A percentile compares a stretch with the other conserved stretches of the same genome.
These are phyloP conservation scores for Achroia grisella DNA, from an alignment of 1,140 invertebrate species.

Conservation along the genomic window DNA sequence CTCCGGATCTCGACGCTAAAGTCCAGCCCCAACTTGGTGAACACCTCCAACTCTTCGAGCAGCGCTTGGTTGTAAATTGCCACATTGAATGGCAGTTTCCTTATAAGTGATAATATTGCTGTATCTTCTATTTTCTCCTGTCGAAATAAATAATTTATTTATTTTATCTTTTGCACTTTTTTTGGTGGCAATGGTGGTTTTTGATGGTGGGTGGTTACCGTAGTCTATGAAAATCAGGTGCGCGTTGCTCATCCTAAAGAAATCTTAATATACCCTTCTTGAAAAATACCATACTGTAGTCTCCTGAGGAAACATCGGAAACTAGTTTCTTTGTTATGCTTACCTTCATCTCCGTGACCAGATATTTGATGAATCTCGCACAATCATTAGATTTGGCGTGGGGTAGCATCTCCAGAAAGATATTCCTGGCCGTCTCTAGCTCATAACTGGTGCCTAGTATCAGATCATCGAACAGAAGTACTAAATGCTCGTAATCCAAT, in stretches of 20 bases:
- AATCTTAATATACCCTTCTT: too few relatives aligned
- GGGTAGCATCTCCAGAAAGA: constrained; percentile 83
- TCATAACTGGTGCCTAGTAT: constrained; percentile 78
- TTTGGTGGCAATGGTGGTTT: too few relatives aligned
- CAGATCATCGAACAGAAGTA: constrained; percentile 72
- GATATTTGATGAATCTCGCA: constrained; percentile 76
- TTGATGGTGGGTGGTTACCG: too few relatives aligned
- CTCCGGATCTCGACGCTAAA: constrained; percentile 75
- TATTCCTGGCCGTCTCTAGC: constrained; percentile 78
- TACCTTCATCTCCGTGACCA: constrained; percentile 77
- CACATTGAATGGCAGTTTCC: constrained; percentile 62
- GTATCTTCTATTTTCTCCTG: constrained; percentile 57
- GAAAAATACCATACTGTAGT: too few relatives aligned
- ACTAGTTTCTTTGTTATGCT: too few relatives aligned
- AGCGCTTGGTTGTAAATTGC: constrained; percentile 59
- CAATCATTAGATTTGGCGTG: constrained; percentile 79
- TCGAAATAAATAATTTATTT: constrained; percentile 3
- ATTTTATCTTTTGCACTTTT: too few relatives aligned
- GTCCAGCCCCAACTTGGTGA: constrained; percentile 51
- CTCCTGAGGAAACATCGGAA: too few relatives aligned
- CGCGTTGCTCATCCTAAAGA: too few relatives aligned
- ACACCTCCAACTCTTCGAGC: constrained; percentile 51
- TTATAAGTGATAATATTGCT: constrained; percentile 44
- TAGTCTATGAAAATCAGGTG: too few relatives aligned
- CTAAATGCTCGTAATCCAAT: constrained; percentile 70